Base-by-base conservation (phyloP, 2,888 invertebrate genomes). In the Diaprepes abbreviatus region DNA sequence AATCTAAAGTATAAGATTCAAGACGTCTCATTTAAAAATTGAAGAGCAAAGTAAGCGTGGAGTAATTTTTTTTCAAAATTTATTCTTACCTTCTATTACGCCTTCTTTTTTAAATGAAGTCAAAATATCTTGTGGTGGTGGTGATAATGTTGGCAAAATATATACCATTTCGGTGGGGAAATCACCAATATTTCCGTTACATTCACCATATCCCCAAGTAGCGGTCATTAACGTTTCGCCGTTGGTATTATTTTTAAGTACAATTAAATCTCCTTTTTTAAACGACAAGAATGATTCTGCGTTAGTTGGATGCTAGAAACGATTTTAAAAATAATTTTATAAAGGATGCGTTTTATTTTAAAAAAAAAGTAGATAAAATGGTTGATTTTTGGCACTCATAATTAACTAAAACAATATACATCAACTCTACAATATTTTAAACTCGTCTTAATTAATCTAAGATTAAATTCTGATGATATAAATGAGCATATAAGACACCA, bases 161-260 rank as follows among this genome's bases (percentile, higher is more conserved):
- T 95, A 93, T 12, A 97, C 92, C 80, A 90, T 90, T 79, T 96
- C 95, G 0, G 93, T 92, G 0, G 94, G 93, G 84, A 97, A 96
- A 77, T 95, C 89, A 0, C 97, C 97, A 77, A 88, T 87, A 72
- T 89, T 87, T 1, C 89, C 89, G 69, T 92, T 91, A 58, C 90
- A 89, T 75, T 89, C 87, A 10, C 94, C 94, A 59, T 89, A 88
- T 64, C 91, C 91, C 91, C 92, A 92, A 16, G 89, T 89, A 17
- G 88, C 87, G 74, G 89, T 90, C 86, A 93, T 87, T 19, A 96
- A 85, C 3, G 89, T 89, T 79, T 92, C 92, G 0, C 96, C 96
- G 1, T 86, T 90, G 62, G 89, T 88, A 59, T 91, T 91, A 69
- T 92, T 91, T 58, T 92, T 89, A 55, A 98, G 86, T 14, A 90